Base-by-base conservation (phyloP, 2,888 invertebrate species). In the Acrobasis consociella region DNA sequence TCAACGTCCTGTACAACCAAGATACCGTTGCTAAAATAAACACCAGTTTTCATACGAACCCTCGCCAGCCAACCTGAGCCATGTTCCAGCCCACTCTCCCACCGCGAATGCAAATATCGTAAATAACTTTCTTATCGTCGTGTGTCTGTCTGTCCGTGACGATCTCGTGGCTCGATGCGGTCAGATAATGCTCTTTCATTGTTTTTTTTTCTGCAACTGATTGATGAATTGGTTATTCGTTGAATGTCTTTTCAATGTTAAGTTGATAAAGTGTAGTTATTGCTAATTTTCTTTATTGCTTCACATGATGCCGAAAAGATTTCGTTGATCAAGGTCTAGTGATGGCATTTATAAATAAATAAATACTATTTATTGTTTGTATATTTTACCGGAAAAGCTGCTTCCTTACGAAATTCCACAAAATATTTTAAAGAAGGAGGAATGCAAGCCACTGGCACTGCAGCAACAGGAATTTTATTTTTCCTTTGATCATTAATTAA, bases 41-140 rank as follows among this genome's bases (percentile, higher is more conserved):
- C 11, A 10, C 5, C 31, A 15, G 0, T 37, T 37, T 31, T 37
- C 11, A 38, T 38, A 16, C 9, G 2, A 59, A 16, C 49, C 37
- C 59, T 38, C 50, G 49, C 61, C n/a, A n/a, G n/a, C n/a, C n/a
- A n/a, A 46, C 52, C 49, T 53, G 53, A 52, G 9, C 59, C 15
- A 59, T 62, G 61, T 63, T 63, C 62, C 15, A 60, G 56, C 13
- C 16, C 62, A 64, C 58, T 62, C 63, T 65, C 64, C 63, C 62
- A 37, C 17, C 62, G 56, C 39, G 15, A 69, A 69, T 67, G 64
- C 67, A 69, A 73, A 75, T 77, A 67, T 68, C 68, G 71, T 73
- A 76, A 79, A 76, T 75, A 74, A 78, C 78, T 77, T 77, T 80
- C 76, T 66, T 74, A 68, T 71, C 68, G 67, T 46, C 65, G 49